Conservation (phyloP, 2,797 vertebrate genomes). For the Nasua narica region DNA sequence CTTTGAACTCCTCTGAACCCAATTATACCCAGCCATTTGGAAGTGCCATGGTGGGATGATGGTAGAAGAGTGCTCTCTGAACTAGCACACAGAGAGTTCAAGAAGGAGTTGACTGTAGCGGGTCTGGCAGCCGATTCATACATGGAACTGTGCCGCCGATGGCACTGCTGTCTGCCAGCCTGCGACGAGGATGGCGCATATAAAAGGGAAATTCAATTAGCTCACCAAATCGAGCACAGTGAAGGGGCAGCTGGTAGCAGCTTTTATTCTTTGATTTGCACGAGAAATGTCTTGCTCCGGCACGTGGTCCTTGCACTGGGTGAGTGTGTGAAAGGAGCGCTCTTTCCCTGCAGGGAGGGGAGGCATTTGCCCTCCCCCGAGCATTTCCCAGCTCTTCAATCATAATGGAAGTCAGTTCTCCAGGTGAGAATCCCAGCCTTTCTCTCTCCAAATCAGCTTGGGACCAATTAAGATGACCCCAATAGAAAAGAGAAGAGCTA, state of each 20-base stretch:
- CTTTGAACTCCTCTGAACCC: slow-evolving; percentile 86
- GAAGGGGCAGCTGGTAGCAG: slow-evolving; percentile 53
- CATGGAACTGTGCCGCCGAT: slow-evolving; percentile 37
- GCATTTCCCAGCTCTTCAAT: neutral
- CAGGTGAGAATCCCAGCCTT: slow-evolving; percentile 47
- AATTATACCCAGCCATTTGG: slow-evolving; percentile 86
- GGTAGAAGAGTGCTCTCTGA: slow-evolving; percentile 79
- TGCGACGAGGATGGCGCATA: slow-evolving; percentile 36
- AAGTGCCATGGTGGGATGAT: slow-evolving; percentile 77
- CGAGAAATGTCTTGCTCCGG: slow-evolving; percentile 44
- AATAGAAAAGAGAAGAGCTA: neutral
- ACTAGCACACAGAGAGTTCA: slow-evolving; percentile 81
- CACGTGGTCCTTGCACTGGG: neutral
- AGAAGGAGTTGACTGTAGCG: slow-evolving; percentile 60
- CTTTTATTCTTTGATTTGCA: slow-evolving; percentile 56
- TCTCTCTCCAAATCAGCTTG: slow-evolving; percentile 63
- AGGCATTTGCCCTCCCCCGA: slow-evolving; percentile 43
- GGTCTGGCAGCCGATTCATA: slow-evolving; percentile 73
- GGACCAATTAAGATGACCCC: slow-evolving; percentile 60
- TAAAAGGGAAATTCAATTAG: slow-evolving; percentile 72
- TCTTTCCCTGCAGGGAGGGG: neutral
- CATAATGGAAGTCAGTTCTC: slow-evolving; percentile 31
- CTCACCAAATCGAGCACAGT: slow-evolving; percentile 61
- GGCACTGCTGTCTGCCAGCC: slow-evolving; percentile 67
- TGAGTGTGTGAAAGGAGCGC: slow-evolving; percentile 14